Percentiles rank a stretch among this genome's conserved stretches.
phyloP scores from a whole-genome alignment of 2,888 invertebrate genomes.

The Eupithecia dodoneata region DNA sequence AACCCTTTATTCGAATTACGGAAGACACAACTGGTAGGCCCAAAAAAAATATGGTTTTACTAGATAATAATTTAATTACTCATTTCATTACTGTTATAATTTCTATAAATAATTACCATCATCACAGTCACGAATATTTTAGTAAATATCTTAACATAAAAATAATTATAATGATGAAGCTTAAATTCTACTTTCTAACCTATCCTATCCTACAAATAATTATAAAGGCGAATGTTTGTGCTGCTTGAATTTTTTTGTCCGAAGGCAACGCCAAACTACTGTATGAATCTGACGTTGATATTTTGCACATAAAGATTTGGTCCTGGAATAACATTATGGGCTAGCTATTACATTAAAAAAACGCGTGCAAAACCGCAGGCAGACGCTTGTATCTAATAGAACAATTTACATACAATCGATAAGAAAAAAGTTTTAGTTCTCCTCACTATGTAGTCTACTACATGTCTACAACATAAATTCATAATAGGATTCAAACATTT shows the following conservation, averaged over 20 bases:
- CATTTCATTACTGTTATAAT: slow-evolving; percentile 32
- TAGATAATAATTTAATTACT: slow-evolving; percentile 10
- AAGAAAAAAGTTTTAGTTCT: not conserved
- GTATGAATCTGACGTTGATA: not conserved
- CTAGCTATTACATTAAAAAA: not conserved
- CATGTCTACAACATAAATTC: not conserved
- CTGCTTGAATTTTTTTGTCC: not conserved
- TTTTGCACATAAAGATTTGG: not conserved
- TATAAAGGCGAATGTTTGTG: not conserved
- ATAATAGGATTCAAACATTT: not conserved
- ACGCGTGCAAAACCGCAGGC: not conserved
- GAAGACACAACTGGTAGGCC: not conserved
- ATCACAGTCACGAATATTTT: slow-evolving; percentile 62
- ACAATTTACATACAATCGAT: not conserved
- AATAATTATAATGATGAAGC: not conserved
- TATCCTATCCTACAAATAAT: not conserved
- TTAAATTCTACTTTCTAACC: not conserved
- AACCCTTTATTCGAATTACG: not conserved
- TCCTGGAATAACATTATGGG: not conserved
- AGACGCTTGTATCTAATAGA: not conserved
- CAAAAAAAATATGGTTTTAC: not conserved
- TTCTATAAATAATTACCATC: slow-evolving; percentile 47
- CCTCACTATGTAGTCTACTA: not conserved
- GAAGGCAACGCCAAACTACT: not conserved
- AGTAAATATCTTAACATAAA: slow-evolving; percentile 8